Base-by-base conservation (phyloP, 2,113 vertebrate species). In the Australoheros scitulus region DNA sequence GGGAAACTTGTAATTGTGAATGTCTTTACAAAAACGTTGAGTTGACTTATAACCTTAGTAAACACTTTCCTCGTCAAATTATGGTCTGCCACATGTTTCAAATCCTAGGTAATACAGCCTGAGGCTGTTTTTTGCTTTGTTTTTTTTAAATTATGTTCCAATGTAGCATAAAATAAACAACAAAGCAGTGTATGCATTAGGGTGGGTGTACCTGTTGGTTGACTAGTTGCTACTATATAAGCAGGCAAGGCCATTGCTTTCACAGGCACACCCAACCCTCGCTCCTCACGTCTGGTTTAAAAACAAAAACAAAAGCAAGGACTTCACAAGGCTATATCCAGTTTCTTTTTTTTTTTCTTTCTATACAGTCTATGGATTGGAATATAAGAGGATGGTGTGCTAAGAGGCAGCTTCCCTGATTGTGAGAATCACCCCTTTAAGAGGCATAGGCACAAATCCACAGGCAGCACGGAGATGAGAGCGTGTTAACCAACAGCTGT, bases 401-500 rank as follows among this genome's bases (percentile, higher is more conserved):
- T 87, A 59, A 74, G 70, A 78, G 78, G 60, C 79, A 57, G 83
- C 78, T 72, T 91, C 87, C 88, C 89, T 92, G 87, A 90, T 77
- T 61, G 60, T 52, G 85, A 87, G 63, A 74, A 72, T 79, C 60
- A 15, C 80, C 83, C 58, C 75, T 65, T 74, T 8, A 32, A 59
- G 82, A 85, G 89, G 79, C 89, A 89, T 89, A 91, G 92, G 92
- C 91, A 94, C 92, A 89, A 61, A 91, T 87, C 87, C 76, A 87
- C 85, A 91, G 32, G 87, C 7, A 85, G 89, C 64, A 87, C 57
- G 86, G 83, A 63, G 60, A 38, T 58, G 58, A 87, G 58, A 75
- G 61, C 38, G 76, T 22, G 9, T 64, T 29, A 60, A 75, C n/a
- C 52, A 60, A 14, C 80, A 47, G 17, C 20, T 75, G 47, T 41